Evolutionary conservation across 2,113 vertebrate genomes (phyloP).

Genomic region (Silurus asotus): DNA sequence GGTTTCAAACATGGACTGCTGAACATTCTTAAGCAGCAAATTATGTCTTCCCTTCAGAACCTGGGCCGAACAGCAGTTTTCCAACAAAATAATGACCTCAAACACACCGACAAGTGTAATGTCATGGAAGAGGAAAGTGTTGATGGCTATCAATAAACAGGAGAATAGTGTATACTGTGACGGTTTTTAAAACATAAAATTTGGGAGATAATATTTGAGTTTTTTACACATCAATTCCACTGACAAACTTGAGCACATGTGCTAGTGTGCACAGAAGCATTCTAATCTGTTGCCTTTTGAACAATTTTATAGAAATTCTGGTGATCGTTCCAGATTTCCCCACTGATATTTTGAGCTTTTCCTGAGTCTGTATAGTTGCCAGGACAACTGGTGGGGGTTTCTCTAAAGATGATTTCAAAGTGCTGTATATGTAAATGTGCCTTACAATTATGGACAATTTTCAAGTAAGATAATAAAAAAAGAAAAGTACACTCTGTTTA

Average conservation of each 20-base stretch:
- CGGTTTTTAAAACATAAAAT: conserved; percentile 39
- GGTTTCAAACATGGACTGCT: too few relatives aligned
- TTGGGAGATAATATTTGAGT: conserved; percentile 60
- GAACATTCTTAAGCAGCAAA: too few relatives aligned
- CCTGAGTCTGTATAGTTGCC: background rate
- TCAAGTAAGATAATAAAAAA: background rate
- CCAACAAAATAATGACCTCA: too few relatives aligned
- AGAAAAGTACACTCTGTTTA: background rate
- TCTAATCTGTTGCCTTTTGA: conserved; percentile 2
- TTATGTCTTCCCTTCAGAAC: too few relatives aligned
- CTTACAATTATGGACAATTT: background rate
- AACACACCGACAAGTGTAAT: too few relatives aligned
- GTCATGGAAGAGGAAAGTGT: conserved; percentile 64
- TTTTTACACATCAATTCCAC: conserved; percentile 62
- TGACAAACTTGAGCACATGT: background rate
- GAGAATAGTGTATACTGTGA: conserved; percentile 50
- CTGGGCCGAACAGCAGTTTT: too few relatives aligned
- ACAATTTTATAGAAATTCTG: background rate
- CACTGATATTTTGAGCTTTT: background rate
- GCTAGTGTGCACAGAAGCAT: conserved; percentile 41
- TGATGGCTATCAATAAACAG: conserved; percentile 68
- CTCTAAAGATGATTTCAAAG: background rate
- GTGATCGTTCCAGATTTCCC: background rate
- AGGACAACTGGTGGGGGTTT: background rate
- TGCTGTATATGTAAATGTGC: background rate